These are phyloP conservation scores for Orthosia incerta DNA, from an alignment of 2,888 invertebrate genomes.

Conservation along the genomic window DNA sequence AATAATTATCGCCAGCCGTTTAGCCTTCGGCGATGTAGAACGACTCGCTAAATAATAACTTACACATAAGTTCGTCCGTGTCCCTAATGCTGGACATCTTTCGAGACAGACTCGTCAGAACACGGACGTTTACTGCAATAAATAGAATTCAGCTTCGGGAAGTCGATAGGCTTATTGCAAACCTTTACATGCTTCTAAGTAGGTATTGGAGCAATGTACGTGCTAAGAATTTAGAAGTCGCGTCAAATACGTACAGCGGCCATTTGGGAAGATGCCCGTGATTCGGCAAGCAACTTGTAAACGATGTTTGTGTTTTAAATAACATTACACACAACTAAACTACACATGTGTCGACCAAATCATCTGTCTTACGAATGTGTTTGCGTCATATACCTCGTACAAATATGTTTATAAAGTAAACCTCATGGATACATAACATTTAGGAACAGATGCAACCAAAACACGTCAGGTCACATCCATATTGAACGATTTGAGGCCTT, in stretches of 20 bases:
- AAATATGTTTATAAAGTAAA: slow-evolving; percentile 68
- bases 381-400: slow-evolving; percentile 61
- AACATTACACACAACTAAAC: slow-evolving; percentile 57
- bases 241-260: slow-evolving; percentile 44
- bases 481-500: slow-evolving; percentile 35
- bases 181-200: slow-evolving; percentile 37
- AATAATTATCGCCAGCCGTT: slow-evolving; percentile 42
- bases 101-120: slow-evolving; percentile 15
- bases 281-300: slow-evolving; percentile 58
- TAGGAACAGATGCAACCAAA: slow-evolving; percentile 62
- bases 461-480: slow-evolving; percentile 48
- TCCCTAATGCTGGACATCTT: slow-evolving; percentile 18
- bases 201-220: slow-evolving; percentile 46
- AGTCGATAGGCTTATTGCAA: slow-evolving; percentile 28
- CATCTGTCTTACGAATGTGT: slow-evolving; percentile 58
- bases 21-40: slow-evolving; percentile 47
- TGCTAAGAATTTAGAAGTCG: slow-evolving; percentile 55
- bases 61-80: slow-evolving; percentile 17
- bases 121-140: slow-evolving; percentile 23
- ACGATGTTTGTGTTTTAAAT: slow-evolving; percentile 65
- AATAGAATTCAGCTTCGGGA: slow-evolving; percentile 34
- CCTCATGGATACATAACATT: slow-evolving; percentile 51
- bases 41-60: slow-evolving; percentile 36
- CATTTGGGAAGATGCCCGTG: slow-evolving; percentile 66
- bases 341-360: slow-evolving; percentile 64